Evolutionary conservation across 2,888 invertebrate genomes (phyloP), one percentile per base, ranked within the genome.

Genomic region (Lochmaea capreae): DNA sequence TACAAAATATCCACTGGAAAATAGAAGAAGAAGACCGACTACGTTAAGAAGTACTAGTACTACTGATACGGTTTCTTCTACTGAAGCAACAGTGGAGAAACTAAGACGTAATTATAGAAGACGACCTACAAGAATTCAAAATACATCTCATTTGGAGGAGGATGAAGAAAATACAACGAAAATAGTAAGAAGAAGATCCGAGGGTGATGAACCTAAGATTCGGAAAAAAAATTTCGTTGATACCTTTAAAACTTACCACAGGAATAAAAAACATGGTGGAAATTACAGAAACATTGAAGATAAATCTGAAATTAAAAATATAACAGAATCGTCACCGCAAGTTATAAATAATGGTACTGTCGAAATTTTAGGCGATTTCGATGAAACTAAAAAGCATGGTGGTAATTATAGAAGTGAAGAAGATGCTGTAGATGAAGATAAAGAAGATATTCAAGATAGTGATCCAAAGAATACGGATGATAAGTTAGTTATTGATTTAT

Each of bases 61-160:
- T 33, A 71, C 59, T 46, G 65, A 71, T 14, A 71, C 71, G 1
- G 5, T 10, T 12, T 46, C 65, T 16, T 33, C 58, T 61, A 46
- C 46, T 42, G 57, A 33, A 42, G 9, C 62, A 22, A 18, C 54
- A 61, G 69, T 71, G 61, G 78, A 75, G 6, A 81, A 79, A 75
- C 57, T 81, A n/a, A 81, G 76, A 77, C 77, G 85, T 22, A 81
- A 81, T n/a, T 84, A 82, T 66, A 82, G 82, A 39, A 80, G 84
- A 77, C 76, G 82, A 68, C 80, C 81, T 18, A 75, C 81, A 0
- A 80, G 83, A 66, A 84, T 84, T 39, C 78, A 79, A 68, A 18
- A 77, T 1, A 75, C 78, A 68, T 59, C 71, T 63, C 67, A 69
- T 59, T 67, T 70, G 12, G 71, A 78, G 26, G 80, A 80, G 73